A percentile compares a stretch with the other conserved stretches of the same genome.
These are phyloP conservation scores for Mechanitis messenoides DNA, from an alignment of 2,888 invertebrate species.

Conservation along the genomic window DNA sequence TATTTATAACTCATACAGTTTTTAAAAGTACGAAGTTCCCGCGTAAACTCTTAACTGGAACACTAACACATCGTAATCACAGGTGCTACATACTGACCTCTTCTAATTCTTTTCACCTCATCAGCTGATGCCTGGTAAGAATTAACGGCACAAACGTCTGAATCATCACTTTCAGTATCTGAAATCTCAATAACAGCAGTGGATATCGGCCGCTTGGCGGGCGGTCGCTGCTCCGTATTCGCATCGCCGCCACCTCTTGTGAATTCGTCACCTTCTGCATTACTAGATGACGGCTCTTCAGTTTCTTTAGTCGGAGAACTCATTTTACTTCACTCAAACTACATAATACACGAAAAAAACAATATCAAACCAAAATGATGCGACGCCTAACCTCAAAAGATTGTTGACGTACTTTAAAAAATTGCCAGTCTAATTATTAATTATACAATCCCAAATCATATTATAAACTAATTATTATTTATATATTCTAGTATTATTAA, in stretches of 20 bases:
- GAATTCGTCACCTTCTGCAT: slow-evolving; percentile 37
- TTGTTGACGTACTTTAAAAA: slow-evolving; percentile 50
- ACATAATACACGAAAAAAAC: slow-evolving; percentile 67
- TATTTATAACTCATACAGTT: background rate
- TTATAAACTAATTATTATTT: background rate
- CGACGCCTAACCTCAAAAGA: slow-evolving; percentile 67
- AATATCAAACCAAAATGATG: slow-evolving; percentile 60
- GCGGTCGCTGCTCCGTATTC: slow-evolving; percentile 48
- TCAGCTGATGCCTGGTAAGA: slow-evolving; percentile 71
- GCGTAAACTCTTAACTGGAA: slow-evolving; percentile 39
- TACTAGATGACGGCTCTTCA: slow-evolving; percentile 58
- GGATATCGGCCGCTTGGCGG: slow-evolving; percentile 60
- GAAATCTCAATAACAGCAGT: slow-evolving; percentile 66
- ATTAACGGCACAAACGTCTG: slow-evolving; percentile 71
- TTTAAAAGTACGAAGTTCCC: slow-evolving; percentile 43
- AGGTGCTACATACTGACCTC: slow-evolving; percentile 45
- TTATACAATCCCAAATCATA: slow-evolving; percentile 3
- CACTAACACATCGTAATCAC: slow-evolving; percentile 22
- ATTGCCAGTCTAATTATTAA: slow-evolving; percentile 31
- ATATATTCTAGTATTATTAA: too few species aligned
- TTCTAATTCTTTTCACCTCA: slow-evolving; percentile 70
- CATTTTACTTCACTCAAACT: slow-evolving; percentile 56
- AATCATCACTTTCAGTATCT: slow-evolving; percentile 70
- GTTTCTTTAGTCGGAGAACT: slow-evolving; percentile 61
- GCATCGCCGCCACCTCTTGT: slow-evolving; percentile 37